Conservation (phyloP, 2,113 vertebrate genomes). For the Urocynchramus pylzowi region DNA sequence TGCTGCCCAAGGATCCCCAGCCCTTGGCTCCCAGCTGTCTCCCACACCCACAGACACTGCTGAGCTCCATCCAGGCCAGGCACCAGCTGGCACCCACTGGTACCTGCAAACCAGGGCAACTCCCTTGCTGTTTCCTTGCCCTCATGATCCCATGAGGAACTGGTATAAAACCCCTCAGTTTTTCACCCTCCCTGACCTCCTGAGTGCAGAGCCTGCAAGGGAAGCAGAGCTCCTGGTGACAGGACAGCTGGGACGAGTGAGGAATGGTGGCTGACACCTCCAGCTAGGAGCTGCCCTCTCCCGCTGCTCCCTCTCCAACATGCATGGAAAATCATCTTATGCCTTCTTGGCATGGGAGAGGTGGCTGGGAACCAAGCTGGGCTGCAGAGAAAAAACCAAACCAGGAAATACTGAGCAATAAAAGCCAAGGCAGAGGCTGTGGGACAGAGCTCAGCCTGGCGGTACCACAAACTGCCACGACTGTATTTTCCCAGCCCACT, state of each 20-base stretch:
- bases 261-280: not conserved
- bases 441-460: not conserved
- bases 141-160: not conserved
- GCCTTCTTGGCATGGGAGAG: constrained; percentile 8
- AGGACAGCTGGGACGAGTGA: not conserved
- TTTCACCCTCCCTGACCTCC: not conserved
- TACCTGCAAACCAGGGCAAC: not conserved
- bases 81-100: not conserved
- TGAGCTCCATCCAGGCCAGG: not conserved
- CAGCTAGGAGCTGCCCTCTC: not conserved
- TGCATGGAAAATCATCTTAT: not conserved
- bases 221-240: not conserved
- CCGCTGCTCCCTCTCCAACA: not conserved
- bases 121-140: not conserved
- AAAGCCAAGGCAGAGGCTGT: not conserved
- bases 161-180: not conserved
- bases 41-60: not conserved
- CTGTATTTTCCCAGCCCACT: constrained; percentile 15
- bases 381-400: not conserved
- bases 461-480: constrained; percentile 9
- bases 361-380: not conserved
- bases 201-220: not conserved
- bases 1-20: not conserved
- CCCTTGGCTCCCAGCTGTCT: not conserved
- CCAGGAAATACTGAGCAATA: constrained; percentile 18